These are phyloP conservation scores for Oryzias sinensis DNA, from an alignment of 2,797 vertebrate species.

Conservation along the genomic window DNA sequence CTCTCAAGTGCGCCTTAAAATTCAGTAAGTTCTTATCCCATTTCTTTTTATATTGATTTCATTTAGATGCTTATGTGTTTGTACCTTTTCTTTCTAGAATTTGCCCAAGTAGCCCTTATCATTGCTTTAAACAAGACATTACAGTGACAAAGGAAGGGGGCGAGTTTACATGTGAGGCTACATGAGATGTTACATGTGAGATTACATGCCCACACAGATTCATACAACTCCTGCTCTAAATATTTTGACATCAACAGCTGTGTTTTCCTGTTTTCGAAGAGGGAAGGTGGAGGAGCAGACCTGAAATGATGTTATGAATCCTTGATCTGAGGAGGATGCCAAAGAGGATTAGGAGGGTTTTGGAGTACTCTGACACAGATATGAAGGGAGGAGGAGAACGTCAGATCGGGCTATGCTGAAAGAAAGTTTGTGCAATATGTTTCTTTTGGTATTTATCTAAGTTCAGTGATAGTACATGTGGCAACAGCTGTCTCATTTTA, in stretches of 20 bases:
- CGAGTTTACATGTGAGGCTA: slow-evolving; percentile 7
- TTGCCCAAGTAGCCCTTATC: slow-evolving; percentile 32
- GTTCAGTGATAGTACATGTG: slow-evolving; percentile 11
- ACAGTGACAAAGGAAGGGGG: slow-evolving; percentile 28
- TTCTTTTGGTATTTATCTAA: slow-evolving; percentile 31
- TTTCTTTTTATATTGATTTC: slow-evolving; percentile 35
- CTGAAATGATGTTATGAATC: slow-evolving; percentile 9
- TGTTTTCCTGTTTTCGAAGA: slow-evolving; percentile 14
- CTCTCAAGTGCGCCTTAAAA: no score
- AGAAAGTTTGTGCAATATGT: slow-evolving; percentile 28
- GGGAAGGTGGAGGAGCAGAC: slow-evolving; percentile 32
- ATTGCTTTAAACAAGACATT: slow-evolving; percentile 50
- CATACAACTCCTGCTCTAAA: slow-evolving; percentile 30
- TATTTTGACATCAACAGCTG: slow-evolving; percentile 29
- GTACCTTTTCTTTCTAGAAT: slow-evolving; percentile 14
- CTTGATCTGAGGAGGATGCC: slow-evolving; percentile 24
- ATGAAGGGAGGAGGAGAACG: slow-evolving; percentile 31
- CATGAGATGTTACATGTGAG: slow-evolving; percentile 2
- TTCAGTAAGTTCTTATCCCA: not conserved
- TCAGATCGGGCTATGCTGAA: slow-evolving; percentile 11
- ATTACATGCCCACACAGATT: slow-evolving; percentile 34
- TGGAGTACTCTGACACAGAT: slow-evolving; percentile 26
- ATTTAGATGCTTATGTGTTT: slow-evolving; percentile 5
- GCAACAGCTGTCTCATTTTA: slow-evolving; percentile 20
- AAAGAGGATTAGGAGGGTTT: not conserved